Conservation (phyloP, 2,888 invertebrate species). For the Plemyria rubiginata region DNA sequence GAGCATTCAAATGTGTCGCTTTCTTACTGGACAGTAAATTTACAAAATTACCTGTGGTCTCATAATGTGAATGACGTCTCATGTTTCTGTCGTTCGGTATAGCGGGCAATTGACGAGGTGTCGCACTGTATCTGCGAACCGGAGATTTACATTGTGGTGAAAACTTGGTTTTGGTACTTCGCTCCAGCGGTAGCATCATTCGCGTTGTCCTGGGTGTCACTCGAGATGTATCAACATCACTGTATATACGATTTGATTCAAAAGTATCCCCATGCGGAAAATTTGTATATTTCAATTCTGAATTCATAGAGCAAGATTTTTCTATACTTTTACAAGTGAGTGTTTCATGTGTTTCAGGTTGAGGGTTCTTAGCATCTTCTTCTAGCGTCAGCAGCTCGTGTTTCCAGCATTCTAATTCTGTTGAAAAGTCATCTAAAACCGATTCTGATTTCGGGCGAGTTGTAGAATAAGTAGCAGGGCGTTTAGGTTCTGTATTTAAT, state of each 20-base stretch:
- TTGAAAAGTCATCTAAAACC: slow-evolving; percentile 21
- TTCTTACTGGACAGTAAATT: slow-evolving; percentile 22
- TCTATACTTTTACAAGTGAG: slow-evolving; percentile 1
- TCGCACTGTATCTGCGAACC: slow-evolving; percentile 16
- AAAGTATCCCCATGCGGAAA: slow-evolving; percentile 2
- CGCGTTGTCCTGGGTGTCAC: neutral
- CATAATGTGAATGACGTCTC: slow-evolving; percentile 28
- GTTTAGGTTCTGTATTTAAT: slow-evolving; percentile 23
- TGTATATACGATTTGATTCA: neutral
- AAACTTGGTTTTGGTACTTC: neutral
- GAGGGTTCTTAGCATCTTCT: slow-evolving; percentile 23
- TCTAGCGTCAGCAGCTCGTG: slow-evolving; percentile 20
- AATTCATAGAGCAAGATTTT: slow-evolving; percentile 13
- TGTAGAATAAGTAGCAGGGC: slow-evolving; percentile 5
- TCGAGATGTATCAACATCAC: slow-evolving; percentile 4
- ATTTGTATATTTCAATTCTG: slow-evolving; percentile 1
- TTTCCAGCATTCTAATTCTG: slow-evolving; percentile 28
- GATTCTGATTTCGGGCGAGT: slow-evolving; percentile 28
- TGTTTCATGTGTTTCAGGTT: slow-evolving; percentile 11
- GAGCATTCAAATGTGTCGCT: slow-evolving; percentile 22
- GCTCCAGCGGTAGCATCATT: neutral
- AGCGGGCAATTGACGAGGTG: slow-evolving; percentile 25
- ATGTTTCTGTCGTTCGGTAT: slow-evolving; percentile 11
- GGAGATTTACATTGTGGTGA: slow-evolving; percentile 11
- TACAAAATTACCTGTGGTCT: slow-evolving; percentile 23